A percentile compares a stretch with the other conserved stretches of the same genome.
These are phyloP conservation scores for Phymorhynchus buccinoides DNA, from an alignment of 1,140 invertebrate genomes.

Conservation along the genomic window DNA sequence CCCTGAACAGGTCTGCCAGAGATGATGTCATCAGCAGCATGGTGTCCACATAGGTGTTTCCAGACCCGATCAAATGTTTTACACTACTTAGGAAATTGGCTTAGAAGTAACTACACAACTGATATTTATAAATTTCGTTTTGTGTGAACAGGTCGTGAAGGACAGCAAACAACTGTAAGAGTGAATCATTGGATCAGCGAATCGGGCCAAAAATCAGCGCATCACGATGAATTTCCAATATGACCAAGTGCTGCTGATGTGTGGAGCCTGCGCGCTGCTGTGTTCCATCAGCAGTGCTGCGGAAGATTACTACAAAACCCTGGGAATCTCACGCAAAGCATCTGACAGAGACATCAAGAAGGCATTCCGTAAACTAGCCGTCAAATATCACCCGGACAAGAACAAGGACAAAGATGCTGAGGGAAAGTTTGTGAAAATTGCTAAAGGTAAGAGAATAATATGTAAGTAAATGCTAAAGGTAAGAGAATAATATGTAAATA, in stretches of 20 bases:
- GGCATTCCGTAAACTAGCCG: slow-evolving; percentile 85
- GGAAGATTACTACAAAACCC: slow-evolving; percentile 93
- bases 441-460: slow-evolving; percentile 62
- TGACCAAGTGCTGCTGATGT: neutral
- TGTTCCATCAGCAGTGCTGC: slow-evolving; percentile 33
- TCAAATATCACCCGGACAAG: slow-evolving; percentile 99
- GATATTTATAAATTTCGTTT: too few relatives aligned
- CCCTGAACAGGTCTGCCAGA: too few relatives aligned
- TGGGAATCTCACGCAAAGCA: slow-evolving; percentile 91
- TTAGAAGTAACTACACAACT: too few relatives aligned
- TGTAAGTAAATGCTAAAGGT: neutral
- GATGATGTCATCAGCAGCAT: too few relatives aligned
- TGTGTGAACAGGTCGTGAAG: too few relatives aligned
- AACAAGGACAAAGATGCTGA: slow-evolving; percentile 81
- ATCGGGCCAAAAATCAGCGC: neutral
- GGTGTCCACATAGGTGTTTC: too few relatives aligned
- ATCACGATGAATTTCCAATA: neutral
- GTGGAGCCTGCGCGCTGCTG: slow-evolving; percentile 3
- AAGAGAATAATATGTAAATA: neutral
- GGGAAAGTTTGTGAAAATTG: slow-evolving; percentile 71
- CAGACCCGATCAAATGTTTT: too few relatives aligned
- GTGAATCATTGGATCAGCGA: too few relatives aligned
- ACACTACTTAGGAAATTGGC: too few relatives aligned
- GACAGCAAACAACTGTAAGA: too few relatives aligned
- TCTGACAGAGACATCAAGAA: slow-evolving; percentile 96